phyloP scores from a whole-genome alignment of 2,888 invertebrate genomes.

The Drosophila maculinotata region DNA sequence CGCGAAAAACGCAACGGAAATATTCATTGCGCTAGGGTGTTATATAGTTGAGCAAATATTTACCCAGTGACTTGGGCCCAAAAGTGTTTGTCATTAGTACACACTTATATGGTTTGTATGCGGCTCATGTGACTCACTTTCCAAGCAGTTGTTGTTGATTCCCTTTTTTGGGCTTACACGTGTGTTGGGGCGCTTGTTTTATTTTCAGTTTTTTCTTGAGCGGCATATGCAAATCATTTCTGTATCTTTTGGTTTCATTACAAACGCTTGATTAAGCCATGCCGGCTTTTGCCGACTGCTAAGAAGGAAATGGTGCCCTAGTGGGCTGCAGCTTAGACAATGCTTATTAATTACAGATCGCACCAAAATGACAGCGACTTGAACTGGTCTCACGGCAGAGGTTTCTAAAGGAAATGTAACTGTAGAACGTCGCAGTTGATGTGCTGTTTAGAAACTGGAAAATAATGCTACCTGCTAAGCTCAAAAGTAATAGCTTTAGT shows the following conservation, averaged over 20 bases:
- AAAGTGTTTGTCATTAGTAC: slow-evolving; percentile 41
- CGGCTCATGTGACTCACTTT: slow-evolving; percentile 42
- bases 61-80: slow-evolving; percentile 28
- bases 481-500: no score
- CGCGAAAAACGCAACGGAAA: slow-evolving; percentile 54
- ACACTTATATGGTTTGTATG: slow-evolving; percentile 17
- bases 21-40: slow-evolving; percentile 37
- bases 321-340: slow-evolving; percentile 42
- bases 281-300: slow-evolving; percentile 12
- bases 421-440: neutral
- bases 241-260: slow-evolving; percentile 20
- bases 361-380: slow-evolving; percentile 20
- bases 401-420: neutral
- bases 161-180: slow-evolving; percentile 41
- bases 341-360: slow-evolving; percentile 52
- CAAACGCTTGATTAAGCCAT: slow-evolving; percentile 43
- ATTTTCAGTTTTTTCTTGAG: neutral
- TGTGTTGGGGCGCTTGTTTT: slow-evolving; percentile 7
- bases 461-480: slow-evolving; percentile 9
- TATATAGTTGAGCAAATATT: slow-evolving; percentile 65
- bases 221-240: slow-evolving; percentile 50
- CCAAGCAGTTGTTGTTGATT: slow-evolving; percentile 9
- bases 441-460: slow-evolving; percentile 16
- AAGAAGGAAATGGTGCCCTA: slow-evolving; percentile 44
- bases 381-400: no score